A percentile compares a stretch with the other conserved stretches of the same genome.
phyloP scores from a whole-genome alignment of 2,888 invertebrate species.

The Acronicta leporina region DNA sequence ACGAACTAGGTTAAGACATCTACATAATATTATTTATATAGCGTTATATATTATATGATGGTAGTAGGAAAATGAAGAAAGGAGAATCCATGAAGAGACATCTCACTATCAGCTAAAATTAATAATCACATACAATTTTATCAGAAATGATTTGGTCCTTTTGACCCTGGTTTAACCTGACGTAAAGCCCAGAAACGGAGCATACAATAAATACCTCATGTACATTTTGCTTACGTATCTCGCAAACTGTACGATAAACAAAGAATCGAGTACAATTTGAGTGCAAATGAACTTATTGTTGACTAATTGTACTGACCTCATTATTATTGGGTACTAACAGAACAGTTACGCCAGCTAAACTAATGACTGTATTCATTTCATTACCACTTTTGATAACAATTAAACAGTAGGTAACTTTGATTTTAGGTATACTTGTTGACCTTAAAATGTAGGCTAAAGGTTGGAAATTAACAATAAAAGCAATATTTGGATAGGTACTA shows the following conservation, averaged over 20 bases:
- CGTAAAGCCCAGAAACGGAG: too few relatives aligned
- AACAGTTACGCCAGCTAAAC: slow-evolving; percentile 29
- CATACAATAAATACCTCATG: too few relatives aligned
- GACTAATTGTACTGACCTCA: slow-evolving; percentile 29
- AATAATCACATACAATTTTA: too few relatives aligned
- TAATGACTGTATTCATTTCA: slow-evolving; percentile 47
- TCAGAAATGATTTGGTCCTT: too few relatives aligned
- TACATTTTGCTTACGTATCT: too few relatives aligned
- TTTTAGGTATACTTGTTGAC: slow-evolving; percentile 1
- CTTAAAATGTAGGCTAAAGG: not conserved
- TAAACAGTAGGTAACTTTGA: not conserved
- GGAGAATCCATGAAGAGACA: too few relatives aligned
- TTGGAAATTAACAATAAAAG: slow-evolving; percentile 10
- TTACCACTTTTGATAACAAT: slow-evolving; percentile 45
- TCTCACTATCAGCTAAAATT: too few relatives aligned
- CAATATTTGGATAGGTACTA: not conserved
- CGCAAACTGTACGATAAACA: slow-evolving; percentile 4
- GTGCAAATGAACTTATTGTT: slow-evolving; percentile 26
- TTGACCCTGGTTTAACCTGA: too few relatives aligned
- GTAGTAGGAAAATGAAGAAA: too few relatives aligned
- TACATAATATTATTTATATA: too few relatives aligned
- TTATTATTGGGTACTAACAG: slow-evolving; percentile 20
- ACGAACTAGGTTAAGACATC: not conserved
- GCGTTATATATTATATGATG: too few relatives aligned
- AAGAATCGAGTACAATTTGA: slow-evolving; percentile 3